Percentiles rank a stretch among this genome's conserved stretches.
phyloP scores from a whole-genome alignment of 2,113 vertebrate species.

The Brachyhypopomus gauderio region DNA sequence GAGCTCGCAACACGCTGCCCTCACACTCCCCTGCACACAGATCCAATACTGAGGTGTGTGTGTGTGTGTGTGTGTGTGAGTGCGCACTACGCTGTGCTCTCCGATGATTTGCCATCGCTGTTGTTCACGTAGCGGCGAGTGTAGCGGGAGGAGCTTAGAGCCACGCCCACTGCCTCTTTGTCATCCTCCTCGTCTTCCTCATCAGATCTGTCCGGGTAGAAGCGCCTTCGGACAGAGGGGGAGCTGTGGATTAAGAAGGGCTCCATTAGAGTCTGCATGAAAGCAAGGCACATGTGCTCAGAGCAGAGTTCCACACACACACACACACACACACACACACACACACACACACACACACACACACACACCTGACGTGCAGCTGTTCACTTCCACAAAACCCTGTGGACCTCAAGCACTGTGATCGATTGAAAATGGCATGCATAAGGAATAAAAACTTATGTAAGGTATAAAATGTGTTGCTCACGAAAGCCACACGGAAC shows the following conservation, averaged over 20 bases:
- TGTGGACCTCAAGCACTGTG: neutral
- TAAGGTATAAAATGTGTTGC: neutral
- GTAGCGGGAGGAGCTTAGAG: slow-evolving; percentile 68
- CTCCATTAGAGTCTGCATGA: slow-evolving; percentile 8
- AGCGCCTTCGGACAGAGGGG: slow-evolving; percentile 75
- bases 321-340: too few species aligned
- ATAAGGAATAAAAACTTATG: neutral
- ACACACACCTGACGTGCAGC: too few species aligned
- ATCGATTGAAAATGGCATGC: neutral
- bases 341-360: too few species aligned
- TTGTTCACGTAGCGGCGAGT: slow-evolving; percentile 76
- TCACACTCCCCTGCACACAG: neutral
- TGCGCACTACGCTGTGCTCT: slow-evolving; percentile 64
- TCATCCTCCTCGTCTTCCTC: slow-evolving; percentile 85
- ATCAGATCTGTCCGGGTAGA: slow-evolving; percentile 80
- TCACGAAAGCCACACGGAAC: neutral
- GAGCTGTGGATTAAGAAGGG: slow-evolving; percentile 73
- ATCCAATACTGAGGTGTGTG: slow-evolving; percentile 21
- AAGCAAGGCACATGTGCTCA: neutral
- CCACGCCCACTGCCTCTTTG: slow-evolving; percentile 71
- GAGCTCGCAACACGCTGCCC: neutral
- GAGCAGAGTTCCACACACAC: too few species aligned
- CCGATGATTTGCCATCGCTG: slow-evolving; percentile 75
- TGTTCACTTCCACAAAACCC: too few species aligned
- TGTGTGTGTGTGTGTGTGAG: neutral